These are phyloP conservation scores for Acrocephalus arundinaceus DNA, from an alignment of 2,113 vertebrate genomes.

Conservation along the genomic window DNA sequence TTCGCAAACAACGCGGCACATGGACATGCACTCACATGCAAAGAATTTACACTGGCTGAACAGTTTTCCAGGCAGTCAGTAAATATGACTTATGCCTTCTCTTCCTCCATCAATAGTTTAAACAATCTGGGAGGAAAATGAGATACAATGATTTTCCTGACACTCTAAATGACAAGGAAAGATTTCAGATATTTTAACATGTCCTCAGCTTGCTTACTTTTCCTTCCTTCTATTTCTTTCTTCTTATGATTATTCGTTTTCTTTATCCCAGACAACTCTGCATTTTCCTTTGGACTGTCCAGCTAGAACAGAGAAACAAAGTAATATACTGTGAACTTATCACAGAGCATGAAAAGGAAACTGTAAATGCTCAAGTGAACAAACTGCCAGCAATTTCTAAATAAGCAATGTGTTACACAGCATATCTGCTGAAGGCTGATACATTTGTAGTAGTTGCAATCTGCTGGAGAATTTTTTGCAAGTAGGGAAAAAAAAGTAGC, in stretches of 20 bases:
- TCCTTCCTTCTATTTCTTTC: not conserved
- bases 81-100: constrained; percentile 58
- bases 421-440: not conserved
- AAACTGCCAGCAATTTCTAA: not conserved
- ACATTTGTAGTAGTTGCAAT: not conserved
- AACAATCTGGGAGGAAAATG: constrained; percentile 18
- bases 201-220: not conserved
- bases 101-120: constrained; percentile 47
- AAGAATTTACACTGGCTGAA: constrained; percentile 44
- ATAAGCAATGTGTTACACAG: not conserved
- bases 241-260: not conserved
- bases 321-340: not conserved
- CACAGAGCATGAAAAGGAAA: not conserved
- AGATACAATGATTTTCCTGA: not conserved
- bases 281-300: not conserved
- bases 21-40: constrained; percentile 59
- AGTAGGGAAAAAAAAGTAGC: not conserved
- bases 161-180: not conserved
- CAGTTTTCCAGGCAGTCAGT: constrained; percentile 50
- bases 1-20: constrained; percentile 50
- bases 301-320: not conserved
- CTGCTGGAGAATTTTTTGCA: constrained; percentile 28
- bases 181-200: not conserved
- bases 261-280: not conserved
- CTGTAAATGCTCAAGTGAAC: not conserved